Base-by-base conservation (phyloP, 2,797 vertebrate genomes). In the Remorina albescens region DNA sequence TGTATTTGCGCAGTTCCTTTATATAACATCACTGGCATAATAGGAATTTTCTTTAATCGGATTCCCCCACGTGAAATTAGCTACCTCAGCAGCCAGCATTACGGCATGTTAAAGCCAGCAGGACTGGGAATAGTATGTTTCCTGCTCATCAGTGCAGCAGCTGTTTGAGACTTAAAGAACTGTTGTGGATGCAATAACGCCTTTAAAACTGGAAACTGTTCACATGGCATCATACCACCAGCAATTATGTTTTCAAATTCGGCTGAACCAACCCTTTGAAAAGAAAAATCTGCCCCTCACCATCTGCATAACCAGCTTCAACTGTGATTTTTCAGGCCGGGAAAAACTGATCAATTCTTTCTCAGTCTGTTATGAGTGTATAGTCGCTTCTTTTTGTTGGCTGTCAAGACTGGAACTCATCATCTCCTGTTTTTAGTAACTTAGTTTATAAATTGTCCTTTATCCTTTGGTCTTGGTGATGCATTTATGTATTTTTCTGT, bases 391-490 rank as follows among this genome's bases (percentile, higher is more conserved):
- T 73, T 65, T 39, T 66, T 71, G 66, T 67, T 46, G 37, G 25
- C 10, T 28, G 16, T 54, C 21, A 28, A 54, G 6, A 78, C 44
- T 54, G 54, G n/a, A 78, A 57, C 62, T 26, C 71, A 80, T 74
- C 67, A 11, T 30, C 3, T 30, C 3, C 6, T 30, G 30, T 30
- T 30, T 30, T 30, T 30, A 30, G 3, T 6, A 30, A 30, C 30
- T 30, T 30, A 30, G 3, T 30, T 30, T 30, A 30, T 30, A 3
- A 3, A 30, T 30, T 30, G 30, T 30, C 30, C 6, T 30, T 30
- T 30, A 30, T 30, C 30, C 30, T 30, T 30, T 30, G 30, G 30
- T 30, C 30, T 30, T 30, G 30, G 30, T 6, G 30, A 3, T 30
- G 3, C 30, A 30, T 30, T 30, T 30, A 30, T 30, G 30, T 30